Percentiles rank a stretch among this genome's conserved stretches.
Conservation (phyloP, 2,113 vertebrate species). For the Taxidea taxus region DNA sequence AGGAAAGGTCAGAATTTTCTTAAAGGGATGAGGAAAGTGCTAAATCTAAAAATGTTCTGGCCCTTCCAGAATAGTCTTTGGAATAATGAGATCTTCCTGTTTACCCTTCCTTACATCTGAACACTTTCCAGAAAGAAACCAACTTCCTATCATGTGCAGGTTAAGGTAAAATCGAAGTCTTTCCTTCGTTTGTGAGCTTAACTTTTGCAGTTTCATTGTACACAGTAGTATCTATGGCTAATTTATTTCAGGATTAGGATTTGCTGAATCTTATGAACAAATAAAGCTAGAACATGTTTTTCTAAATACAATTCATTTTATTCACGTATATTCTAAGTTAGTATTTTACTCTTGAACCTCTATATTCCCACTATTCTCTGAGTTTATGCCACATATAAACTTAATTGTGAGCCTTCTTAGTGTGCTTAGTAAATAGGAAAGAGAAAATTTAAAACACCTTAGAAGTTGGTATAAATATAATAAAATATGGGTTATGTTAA, state of each 20-base stretch:
- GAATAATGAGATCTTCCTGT: neutral
- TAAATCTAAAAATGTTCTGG: neutral
- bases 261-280: neutral
- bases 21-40: neutral
- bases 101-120: neutral
- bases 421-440: neutral
- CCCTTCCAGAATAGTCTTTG: neutral
- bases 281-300: neutral
- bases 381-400: neutral
- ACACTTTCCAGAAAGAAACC: neutral
- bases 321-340: neutral
- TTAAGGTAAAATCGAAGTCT: neutral
- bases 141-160: neutral
- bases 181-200: neutral
- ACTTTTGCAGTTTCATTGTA: neutral
- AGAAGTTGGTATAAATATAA: neutral
- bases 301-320: constrained; percentile 12
- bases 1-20: neutral
- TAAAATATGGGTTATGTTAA: neutral
- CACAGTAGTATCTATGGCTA: neutral
- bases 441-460: neutral
- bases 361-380: neutral
- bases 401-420: neutral
- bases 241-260: neutral
- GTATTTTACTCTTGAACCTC: neutral